These are phyloP conservation scores for Drosophila truncata DNA, from an alignment of 1,140 invertebrate species.

Conservation along the genomic window DNA sequence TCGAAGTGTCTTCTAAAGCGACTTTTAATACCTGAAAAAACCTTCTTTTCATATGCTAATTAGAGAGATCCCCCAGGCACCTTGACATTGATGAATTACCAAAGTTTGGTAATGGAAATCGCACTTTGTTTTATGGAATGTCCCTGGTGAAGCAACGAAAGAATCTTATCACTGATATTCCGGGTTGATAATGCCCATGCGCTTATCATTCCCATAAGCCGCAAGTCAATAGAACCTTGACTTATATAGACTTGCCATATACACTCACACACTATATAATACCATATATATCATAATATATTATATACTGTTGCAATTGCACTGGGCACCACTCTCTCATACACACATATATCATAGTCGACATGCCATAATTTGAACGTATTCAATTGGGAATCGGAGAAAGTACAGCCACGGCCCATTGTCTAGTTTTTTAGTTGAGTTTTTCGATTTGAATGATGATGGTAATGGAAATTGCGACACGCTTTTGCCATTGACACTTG, in stretches of 20 bases:
- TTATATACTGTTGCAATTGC: conserved; percentile 23
- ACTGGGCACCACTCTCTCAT: conserved; percentile 14
- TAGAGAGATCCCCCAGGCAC: conserved; percentile 27
- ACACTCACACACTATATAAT: not conserved
- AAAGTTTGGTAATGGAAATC: conserved; percentile 10
- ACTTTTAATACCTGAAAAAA: conserved; percentile 17
- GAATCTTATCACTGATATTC: conserved; percentile 30
- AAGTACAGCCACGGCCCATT: conserved; percentile 70
- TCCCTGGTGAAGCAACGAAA: not conserved
- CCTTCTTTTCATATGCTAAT: conserved; percentile 55
- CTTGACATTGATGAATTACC: conserved; percentile 74
- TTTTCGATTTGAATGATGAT: conserved; percentile 48
- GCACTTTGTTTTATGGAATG: conserved; percentile 5
- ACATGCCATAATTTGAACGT: conserved; percentile 14
- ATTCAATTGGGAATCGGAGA: conserved; percentile 66
- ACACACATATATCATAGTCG: conserved; percentile 10
- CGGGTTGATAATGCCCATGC: conserved; percentile 26
- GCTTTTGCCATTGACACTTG: conserved; percentile 76
- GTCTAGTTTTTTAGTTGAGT: conserved; percentile 33
- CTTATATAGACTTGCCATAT: conserved; percentile 48
- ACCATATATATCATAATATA: not conserved
- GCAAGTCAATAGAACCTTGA: conserved; percentile 68
- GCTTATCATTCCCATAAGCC: conserved; percentile 61
- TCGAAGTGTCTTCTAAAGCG: not conserved
- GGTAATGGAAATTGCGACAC: conserved; percentile 73